Evolutionary conservation across 2,797 vertebrate genomes (phyloP).

Genomic region (Anguilla obscura): DNA sequence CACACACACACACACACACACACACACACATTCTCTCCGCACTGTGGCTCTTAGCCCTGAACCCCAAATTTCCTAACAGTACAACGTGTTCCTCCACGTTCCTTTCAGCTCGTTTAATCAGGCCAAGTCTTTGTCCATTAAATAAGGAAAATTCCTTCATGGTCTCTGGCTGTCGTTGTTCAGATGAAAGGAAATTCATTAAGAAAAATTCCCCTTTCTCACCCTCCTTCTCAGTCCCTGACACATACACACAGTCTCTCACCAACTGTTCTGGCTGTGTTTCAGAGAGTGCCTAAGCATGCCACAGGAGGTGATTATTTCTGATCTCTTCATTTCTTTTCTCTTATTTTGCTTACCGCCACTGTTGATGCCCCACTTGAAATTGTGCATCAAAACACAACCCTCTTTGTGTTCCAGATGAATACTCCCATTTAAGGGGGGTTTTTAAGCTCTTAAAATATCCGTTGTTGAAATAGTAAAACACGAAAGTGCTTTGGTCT

Average conservation of each 20-base stretch:
- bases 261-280: not conserved
- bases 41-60: not conserved
- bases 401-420: not conserved
- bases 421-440: conserved; percentile 3
- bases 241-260: not conserved
- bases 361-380: not conserved
- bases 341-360: not conserved
- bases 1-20: not conserved
- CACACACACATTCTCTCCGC: not conserved
- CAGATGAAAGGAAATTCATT: conserved; percentile 63
- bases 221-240: not conserved
- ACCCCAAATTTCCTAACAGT: conserved; percentile 37
- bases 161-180: conserved; percentile 56
- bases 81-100: conserved; percentile 47
- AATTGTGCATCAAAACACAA: conserved; percentile 4
- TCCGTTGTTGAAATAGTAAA: conserved; percentile 27
- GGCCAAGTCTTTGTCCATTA: conserved; percentile 50
- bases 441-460: conserved; percentile 24
- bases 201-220: conserved; percentile 17
- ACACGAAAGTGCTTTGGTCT: conserved; percentile 31
- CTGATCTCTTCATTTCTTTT: not conserved
- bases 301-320: conserved; percentile 12
- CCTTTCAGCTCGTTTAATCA: not conserved
- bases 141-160: conserved; percentile 58
- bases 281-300: not conserved